Base-by-base conservation (phyloP, 2,888 invertebrate genomes). In the Tipula lateralis region DNA sequence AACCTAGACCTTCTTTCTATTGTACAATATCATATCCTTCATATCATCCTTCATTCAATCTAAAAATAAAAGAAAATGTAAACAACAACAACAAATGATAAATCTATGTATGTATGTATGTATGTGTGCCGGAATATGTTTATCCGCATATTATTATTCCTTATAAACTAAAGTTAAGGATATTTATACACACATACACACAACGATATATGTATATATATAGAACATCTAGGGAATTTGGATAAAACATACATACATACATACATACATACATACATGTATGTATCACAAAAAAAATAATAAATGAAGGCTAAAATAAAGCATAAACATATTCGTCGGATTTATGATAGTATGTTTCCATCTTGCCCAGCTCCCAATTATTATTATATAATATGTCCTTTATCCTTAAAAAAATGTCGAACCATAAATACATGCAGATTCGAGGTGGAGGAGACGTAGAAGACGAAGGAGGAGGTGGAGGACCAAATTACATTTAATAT, bases 181-280 rank as follows among this genome's bases (percentile, higher is more conserved):
- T 66, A 66, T 66, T 66, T 66, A 66, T 66, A 7, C 24, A 66
- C 66, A 82, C 82, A 30, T 66, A 66, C 66, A 82, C 82, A 30
- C n/a, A 82, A 29, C 82, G 82, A 30, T 32, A 9, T 84, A 80
- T 24, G n/a, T n/a, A 50, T 16, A 66, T n/a, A n/a, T n/a, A n/a
- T 83, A 83, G 29, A 66, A 84, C 80, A 84, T 84, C 84, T 84
- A 50, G 84, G 84, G 84, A 84, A 84, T 84, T 84, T 84, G 84
- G 84, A 84, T 80, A n/a, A n/a, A n/a, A n/a, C n/a, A n/a, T n/a
- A n/a, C n/a, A n/a, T n/a, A n/a, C n/a, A n/a, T n/a, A n/a, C n/a
- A n/a, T n/a, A n/a, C n/a, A n/a, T n/a, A n/a, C n/a, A n/a, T n/a
- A n/a, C n/a, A n/a, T n/a, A 84, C 66, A 50, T 50, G 9, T 34